Evolutionary conservation across 1,140 invertebrate species (phyloP), one percentile per base, ranked within the genome.

Genomic region (Coelopa frigida): DNA sequence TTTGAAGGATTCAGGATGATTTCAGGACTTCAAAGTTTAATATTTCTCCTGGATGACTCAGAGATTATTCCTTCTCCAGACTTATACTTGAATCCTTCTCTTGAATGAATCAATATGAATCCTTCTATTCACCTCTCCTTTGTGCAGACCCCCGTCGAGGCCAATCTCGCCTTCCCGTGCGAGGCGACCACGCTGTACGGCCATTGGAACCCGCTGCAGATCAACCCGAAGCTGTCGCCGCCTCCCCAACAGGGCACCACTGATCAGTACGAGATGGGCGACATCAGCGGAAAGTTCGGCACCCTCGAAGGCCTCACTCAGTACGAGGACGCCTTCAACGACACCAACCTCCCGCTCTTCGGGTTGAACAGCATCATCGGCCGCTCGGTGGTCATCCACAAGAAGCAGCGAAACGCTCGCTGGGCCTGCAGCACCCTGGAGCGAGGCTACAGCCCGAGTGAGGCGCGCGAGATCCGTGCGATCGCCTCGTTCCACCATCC

Each of bases 401-500:
- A 85, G 56, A 82, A 80, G 59, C 79, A 56, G 8, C 70, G 66
- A 31, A 72, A 75, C 55, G 70, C 69, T 3, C 81, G 87, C 51
- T 92, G 87, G 85, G 82, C 84, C 1, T 95, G 91, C 64, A 83
- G 86, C 1, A 84, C 82, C 0, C 77, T 94, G 23, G 85, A 89
- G 66, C 76, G 89, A 54, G 89, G 89, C 5, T 93, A 91, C 64
- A 82, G 85, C 47, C 85, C 87, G 1, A 81, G 82, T 4, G 89
- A 91, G 67, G 89, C 88, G 2, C 70, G 83, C 46, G 88, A 94
- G 73, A 74, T 93, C 24, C 75, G 87, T 39, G 89, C 81, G 5
- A 89, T 95, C 52, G 91, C 89, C 4, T 93, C 89, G 0, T 95
- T 94, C 68, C 89, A 94, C 73, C 86, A 93, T 76, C 88, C 89